Evolutionary conservation across 2,888 invertebrate genomes (phyloP), one percentile per base, ranked within the genome.

Genomic region (Sphecodes monilicornis): DNA sequence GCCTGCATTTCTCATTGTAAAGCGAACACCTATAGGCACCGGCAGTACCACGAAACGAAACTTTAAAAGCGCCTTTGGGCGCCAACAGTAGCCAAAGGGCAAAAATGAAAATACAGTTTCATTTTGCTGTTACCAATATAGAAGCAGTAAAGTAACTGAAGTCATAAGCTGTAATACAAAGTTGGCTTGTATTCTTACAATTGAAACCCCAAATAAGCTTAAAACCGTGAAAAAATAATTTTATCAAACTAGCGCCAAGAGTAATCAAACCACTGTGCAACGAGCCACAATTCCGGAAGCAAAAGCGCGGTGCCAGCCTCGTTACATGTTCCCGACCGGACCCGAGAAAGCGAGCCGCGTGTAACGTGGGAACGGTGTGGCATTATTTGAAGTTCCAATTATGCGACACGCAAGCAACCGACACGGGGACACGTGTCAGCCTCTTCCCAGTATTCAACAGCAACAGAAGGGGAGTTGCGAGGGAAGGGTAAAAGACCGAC

Each of bases 341-440:
- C 68, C 39, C n/a, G n/a, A 54, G 54, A n/a, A n/a, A n/a, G 11
- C n/a, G 54, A 16, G 32, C 18, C 26, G 16, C 46, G 46, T 41
- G 54, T 26, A 43, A 26, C 69, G 41, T 36, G 41, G 69, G 41
- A 41, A 69, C 26, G 41, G 26, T 26, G 36, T 78, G 54, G 64
- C 84, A 71, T 78, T 78, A 84, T 78, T 74, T 77, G 54, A 71
- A 43, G 73, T 78, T 71, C 57, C 77, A 84, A 84, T 84, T 84
- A 76, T 64, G 78, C 71, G 74, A 75, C 71, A 50, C 73, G 70
- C 73, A 50, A 83, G 70, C 74, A 46, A 66, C 74, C 36, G 72
- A 66, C 72, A 70, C 69, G 43, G 84, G 36, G 75, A 68, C 84
- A 79, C 84, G 78, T 78, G 84, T 75, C 79, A 46, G 39, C 70